Conservation (phyloP, 2,113 vertebrate genomes). For the Labrus mixtus region DNA sequence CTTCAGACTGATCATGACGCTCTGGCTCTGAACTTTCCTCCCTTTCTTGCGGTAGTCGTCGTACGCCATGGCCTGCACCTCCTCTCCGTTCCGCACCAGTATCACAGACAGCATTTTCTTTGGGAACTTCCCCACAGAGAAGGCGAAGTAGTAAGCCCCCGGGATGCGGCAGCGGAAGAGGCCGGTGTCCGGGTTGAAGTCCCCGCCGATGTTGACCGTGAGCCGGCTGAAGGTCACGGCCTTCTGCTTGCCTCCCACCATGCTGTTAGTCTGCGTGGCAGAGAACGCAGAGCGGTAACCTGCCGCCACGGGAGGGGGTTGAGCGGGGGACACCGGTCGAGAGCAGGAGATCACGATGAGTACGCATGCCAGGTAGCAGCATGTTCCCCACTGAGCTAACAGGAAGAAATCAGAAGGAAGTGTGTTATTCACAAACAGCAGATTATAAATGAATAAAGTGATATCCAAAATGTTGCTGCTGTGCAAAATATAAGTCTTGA, state of each 20-base stretch:
- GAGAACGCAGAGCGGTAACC: constrained; percentile 82
- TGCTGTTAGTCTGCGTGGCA: constrained; percentile 78
- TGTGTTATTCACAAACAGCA: background rate
- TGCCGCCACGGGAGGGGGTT: constrained; percentile 43
- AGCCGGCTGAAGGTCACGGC: constrained; percentile 84
- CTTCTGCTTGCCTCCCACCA: constrained; percentile 79
- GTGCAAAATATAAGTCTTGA: background rate
- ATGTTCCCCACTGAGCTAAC: constrained; percentile 50
- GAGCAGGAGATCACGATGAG: constrained; percentile 57
- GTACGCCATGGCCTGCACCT: constrained; percentile 85
- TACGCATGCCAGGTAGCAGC: constrained; percentile 53
- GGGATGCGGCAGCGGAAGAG: constrained; percentile 83
- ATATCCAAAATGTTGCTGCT: background rate
- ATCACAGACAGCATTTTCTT: constrained; percentile 86
- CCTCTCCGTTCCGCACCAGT: constrained; percentile 84
- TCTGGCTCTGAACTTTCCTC: constrained; percentile 85
- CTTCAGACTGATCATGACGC: constrained; percentile 80
- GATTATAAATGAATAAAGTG: background rate
- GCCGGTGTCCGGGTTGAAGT: constrained; percentile 82
- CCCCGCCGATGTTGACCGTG: constrained; percentile 81
- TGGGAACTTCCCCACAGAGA: constrained; percentile 84
- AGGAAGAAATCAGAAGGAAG: constrained; percentile 15
- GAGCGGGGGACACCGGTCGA: constrained; percentile 52
- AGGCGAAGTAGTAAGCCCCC: constrained; percentile 84
- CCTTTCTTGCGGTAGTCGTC: constrained; percentile 81